Base-by-base conservation (phyloP, 2,888 invertebrate genomes). In the Hedya salicella region DNA sequence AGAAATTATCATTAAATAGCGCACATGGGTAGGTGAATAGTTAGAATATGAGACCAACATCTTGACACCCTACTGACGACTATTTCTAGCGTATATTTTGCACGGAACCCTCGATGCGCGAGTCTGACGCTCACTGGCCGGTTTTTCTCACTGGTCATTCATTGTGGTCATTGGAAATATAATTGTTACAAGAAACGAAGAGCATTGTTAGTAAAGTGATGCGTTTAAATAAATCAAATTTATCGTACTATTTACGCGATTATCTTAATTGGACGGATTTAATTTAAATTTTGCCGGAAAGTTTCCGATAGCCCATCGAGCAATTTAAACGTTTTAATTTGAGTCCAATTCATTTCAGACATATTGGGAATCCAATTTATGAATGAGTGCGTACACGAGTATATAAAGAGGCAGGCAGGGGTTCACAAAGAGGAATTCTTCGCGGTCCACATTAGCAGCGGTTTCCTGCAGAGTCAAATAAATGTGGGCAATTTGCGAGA, bases 401-500 rank as follows among this genome's bases (percentile, higher is more conserved):
- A 69, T 73, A 74, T 72, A 71, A 72, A 64, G 61, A 63, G 52
- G 46, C 64, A 44, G 49, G 60, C 64, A 44, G 49, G 60, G 56
- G 64, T 53, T 68, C 77, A 82, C 78, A 84, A 81, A 84, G 81
- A 79, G 78, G 79, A 80, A 83, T 85, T 81, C 78, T 78, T 77
- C 75, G 71, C 78, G 72, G 77, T 80, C 73, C 80, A 83, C 85
- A 89, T 89, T 88, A 88, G 82, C 78, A 75, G 80, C 79, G 82
- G 84, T 82, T 88, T 81, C 79, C 86, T 81, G 78, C 80, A 78
- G 83, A 81, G 79, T 79, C 80, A 80, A 83, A 88, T 87, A 89
- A 90, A 89, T 89, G 89, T 83, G 82, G 81, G 88, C 85, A 88
- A 90, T 90, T 89, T 90, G 88, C 81, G 87, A 86, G 84, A 85